These are phyloP conservation scores for Drosophila sordidapex DNA, from an alignment of 2,888 invertebrate species.

Conservation along the genomic window DNA sequence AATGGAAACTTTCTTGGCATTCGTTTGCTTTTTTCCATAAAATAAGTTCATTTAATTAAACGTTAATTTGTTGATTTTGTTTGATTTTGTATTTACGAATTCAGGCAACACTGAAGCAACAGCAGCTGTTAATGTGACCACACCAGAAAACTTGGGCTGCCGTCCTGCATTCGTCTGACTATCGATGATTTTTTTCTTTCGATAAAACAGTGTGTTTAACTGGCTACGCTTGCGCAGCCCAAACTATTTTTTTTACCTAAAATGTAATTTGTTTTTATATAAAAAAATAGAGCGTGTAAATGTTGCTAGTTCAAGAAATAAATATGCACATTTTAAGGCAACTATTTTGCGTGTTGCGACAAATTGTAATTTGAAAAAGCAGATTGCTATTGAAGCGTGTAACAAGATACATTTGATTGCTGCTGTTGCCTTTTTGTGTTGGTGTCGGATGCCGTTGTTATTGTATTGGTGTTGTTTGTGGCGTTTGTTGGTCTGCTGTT, in stretches of 20 bases:
- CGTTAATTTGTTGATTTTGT: not conserved
- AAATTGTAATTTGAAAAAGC: not conserved
- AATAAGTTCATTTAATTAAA: not conserved
- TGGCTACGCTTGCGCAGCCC: conserved; percentile 58
- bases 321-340: conserved; percentile 1
- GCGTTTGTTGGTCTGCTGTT: conserved; percentile 14
- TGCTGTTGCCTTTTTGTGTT: conserved; percentile 21
- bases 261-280: conserved; percentile 6
- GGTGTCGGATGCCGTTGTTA: conserved; percentile 22
- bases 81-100: not conserved
- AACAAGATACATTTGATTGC: conserved; percentile 44
- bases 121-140: conserved; percentile 44
- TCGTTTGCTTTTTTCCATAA: not conserved
- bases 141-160: not conserved
- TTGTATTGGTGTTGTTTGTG: conserved; percentile 31
- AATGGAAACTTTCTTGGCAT: not conserved
- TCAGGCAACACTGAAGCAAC: not conserved
- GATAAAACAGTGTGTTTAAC: conserved; percentile 30
- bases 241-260: conserved; percentile 20
- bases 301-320: not conserved
- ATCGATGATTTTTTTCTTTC: conserved; percentile 33
- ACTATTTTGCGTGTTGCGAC: not conserved
- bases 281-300: not conserved
- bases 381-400: conserved; percentile 7
- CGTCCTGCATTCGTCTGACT: not conserved